These are phyloP conservation scores for Tenebrio molitor DNA, from an alignment of 1,140 invertebrate species.

Conservation along the genomic window DNA sequence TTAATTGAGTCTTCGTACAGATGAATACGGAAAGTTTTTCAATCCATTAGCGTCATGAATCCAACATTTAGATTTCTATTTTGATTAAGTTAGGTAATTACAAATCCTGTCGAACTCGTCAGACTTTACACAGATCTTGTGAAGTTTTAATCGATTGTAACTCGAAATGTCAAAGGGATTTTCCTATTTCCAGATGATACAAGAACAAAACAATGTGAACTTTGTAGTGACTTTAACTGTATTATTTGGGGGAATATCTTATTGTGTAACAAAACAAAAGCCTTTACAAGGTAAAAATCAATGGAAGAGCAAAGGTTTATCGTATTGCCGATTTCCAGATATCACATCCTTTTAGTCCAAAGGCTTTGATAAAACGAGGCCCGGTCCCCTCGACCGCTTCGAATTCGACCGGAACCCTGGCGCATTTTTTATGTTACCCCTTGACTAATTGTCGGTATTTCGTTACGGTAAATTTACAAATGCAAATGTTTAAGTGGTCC, in stretches of 20 bases:
- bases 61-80: slow-evolving; percentile 16
- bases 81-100: slow-evolving; percentile 15
- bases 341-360: neutral
- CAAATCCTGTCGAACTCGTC: neutral
- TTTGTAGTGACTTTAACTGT: slow-evolving; percentile 25
- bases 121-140: neutral
- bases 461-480: neutral
- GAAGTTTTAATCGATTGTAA: slow-evolving; percentile 12
- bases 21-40: slow-evolving; percentile 24
- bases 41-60: neutral
- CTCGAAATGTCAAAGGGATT: slow-evolving; percentile 12
- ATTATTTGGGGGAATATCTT: slow-evolving; percentile 13
- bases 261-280: slow-evolving; percentile 18
- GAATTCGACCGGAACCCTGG: too few relatives aligned
- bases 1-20: too few relatives aligned
- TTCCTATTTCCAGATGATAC: slow-evolving; percentile 18
- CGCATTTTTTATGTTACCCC: neutral
- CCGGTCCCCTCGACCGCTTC: too few relatives aligned
- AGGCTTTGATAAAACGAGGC: neutral
- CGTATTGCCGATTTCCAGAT: slow-evolving; percentile 6
- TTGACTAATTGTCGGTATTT: slow-evolving; percentile 5
- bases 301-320: slow-evolving; percentile 7
- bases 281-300: slow-evolving; percentile 14
- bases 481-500: slow-evolving; percentile 12
- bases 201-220: slow-evolving; percentile 19